These are phyloP conservation scores for Chloromyia formosa DNA, from an alignment of 2,888 invertebrate species.

Conservation along the genomic window DNA sequence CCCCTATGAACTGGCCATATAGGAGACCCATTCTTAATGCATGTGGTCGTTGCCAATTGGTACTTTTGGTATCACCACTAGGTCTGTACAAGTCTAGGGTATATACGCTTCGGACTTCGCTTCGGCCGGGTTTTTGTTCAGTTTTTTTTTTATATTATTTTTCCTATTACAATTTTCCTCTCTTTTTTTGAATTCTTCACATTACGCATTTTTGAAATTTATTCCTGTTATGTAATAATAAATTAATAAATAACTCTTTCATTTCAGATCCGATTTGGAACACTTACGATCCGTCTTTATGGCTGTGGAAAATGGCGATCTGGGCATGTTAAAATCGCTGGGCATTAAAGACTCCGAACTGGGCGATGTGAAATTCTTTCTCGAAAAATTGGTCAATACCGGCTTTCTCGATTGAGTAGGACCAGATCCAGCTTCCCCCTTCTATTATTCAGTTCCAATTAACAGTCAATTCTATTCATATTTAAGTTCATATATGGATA, in stretches of 20 bases:
- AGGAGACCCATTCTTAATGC: too few species aligned
- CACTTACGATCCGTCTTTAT: slow-evolving; percentile 93
- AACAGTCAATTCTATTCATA: slow-evolving; percentile 79
- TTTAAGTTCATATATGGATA: slow-evolving; percentile 68
- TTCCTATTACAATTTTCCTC: too few species aligned
- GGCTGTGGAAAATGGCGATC: slow-evolving; percentile 94
- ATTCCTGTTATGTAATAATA: too few species aligned
- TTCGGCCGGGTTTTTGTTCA: neutral
- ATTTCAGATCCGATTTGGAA: slow-evolving; percentile 84
- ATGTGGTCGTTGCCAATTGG: too few species aligned
- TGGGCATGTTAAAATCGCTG: slow-evolving; percentile 91
- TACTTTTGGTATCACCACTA: too few species aligned
- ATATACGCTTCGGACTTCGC: too few species aligned
- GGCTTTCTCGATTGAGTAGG: slow-evolving; percentile 93
- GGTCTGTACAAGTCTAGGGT: too few species aligned
- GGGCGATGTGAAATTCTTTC: slow-evolving; percentile 94
- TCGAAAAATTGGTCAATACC: slow-evolving; percentile 94
- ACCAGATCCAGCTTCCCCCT: slow-evolving; percentile 77
- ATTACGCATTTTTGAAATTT: too few species aligned
- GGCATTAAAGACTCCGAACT: slow-evolving; percentile 95
- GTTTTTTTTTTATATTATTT: too few species aligned
- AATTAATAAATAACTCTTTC: too few species aligned
- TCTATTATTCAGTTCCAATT: slow-evolving; percentile 74
- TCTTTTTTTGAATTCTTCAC: too few species aligned
- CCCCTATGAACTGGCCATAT: too few species aligned